Evolutionary conservation across 1,140 invertebrate genomes (phyloP).

Genomic region (Paraescarpia echinospica): DNA sequence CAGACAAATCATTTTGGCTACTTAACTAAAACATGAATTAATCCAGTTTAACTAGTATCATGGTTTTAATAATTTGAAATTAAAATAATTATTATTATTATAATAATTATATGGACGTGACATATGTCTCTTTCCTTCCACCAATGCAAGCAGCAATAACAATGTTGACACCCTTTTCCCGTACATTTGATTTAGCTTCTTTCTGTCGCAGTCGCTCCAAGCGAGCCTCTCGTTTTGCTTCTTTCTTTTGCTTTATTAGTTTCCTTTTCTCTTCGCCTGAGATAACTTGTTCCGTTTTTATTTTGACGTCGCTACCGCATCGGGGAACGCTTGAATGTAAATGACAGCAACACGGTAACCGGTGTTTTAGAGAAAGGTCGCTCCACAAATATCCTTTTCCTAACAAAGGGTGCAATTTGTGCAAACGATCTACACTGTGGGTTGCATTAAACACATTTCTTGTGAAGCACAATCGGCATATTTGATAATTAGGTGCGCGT

Average conservation of each 20-base stretch:
- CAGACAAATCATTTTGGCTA: too few species aligned
- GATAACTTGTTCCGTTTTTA: not conserved
- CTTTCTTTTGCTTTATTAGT: not conserved
- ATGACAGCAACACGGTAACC: not conserved
- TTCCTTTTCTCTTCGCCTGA: not conserved
- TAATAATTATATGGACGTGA: too few species aligned
- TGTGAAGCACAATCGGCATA: not conserved
- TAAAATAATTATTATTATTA: too few species aligned
- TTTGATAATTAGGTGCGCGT: not conserved
- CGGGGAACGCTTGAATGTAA: not conserved
- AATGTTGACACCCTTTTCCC: too few species aligned
- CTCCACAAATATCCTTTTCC: not conserved
- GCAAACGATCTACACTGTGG: not conserved
- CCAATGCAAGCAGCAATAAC: too few species aligned
- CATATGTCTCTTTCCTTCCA: too few species aligned
- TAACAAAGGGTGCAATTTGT: not conserved
- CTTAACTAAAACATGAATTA: too few species aligned
- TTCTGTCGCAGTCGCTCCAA: not conserved
- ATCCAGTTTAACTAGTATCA: too few species aligned
- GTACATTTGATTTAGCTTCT: not conserved
- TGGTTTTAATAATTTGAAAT: too few species aligned
- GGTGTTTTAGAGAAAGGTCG: not conserved
- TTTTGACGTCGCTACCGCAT: not conserved
- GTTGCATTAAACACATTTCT: not conserved
- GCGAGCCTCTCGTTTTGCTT: not conserved